Evolutionary conservation across 2,797 vertebrate species (phyloP).

Genomic region (Oophaga sylvatica): DNA sequence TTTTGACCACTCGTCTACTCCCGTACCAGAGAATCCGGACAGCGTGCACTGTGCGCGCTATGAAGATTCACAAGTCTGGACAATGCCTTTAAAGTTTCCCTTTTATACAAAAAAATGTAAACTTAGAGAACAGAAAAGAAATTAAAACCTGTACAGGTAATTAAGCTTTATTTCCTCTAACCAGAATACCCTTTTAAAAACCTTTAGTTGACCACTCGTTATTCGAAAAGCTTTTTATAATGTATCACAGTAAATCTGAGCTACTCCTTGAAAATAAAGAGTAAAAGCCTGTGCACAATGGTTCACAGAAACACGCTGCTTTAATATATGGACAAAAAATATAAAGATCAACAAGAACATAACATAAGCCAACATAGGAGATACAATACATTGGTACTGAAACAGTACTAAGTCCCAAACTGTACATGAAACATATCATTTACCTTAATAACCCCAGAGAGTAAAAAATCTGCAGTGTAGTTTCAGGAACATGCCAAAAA

Average conservation of each 20-base stretch:
- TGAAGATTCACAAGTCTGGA: no score
- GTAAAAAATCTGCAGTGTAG: slow-evolving; percentile 54
- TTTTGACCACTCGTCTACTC: no score
- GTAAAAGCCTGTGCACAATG: background rate
- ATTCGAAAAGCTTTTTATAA: background rate
- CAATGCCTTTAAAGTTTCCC: background rate
- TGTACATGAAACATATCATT: slow-evolving; percentile 53
- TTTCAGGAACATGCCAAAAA: slow-evolving; percentile 60
- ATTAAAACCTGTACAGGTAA: background rate
- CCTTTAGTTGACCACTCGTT: no score
- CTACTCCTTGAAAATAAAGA: slow-evolving; percentile 21
- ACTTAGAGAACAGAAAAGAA: background rate
- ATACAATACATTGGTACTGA: slow-evolving; percentile 48
- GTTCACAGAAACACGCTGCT: slow-evolving; percentile 50
- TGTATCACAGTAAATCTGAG: background rate
- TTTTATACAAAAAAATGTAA: no score
- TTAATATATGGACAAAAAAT: slow-evolving; percentile 42
- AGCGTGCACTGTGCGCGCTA: no score
- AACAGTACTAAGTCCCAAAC: slow-evolving; percentile 38
- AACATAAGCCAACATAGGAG: slow-evolving; percentile 35
- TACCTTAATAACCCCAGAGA: slow-evolving; percentile 53
- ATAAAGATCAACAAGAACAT: slow-evolving; percentile 35
- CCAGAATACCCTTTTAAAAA: no score
- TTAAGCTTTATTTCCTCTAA: background rate
- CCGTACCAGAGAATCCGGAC: background rate